Conservation (phyloP, 2,797 vertebrate species). For the Tangara arthus region DNA sequence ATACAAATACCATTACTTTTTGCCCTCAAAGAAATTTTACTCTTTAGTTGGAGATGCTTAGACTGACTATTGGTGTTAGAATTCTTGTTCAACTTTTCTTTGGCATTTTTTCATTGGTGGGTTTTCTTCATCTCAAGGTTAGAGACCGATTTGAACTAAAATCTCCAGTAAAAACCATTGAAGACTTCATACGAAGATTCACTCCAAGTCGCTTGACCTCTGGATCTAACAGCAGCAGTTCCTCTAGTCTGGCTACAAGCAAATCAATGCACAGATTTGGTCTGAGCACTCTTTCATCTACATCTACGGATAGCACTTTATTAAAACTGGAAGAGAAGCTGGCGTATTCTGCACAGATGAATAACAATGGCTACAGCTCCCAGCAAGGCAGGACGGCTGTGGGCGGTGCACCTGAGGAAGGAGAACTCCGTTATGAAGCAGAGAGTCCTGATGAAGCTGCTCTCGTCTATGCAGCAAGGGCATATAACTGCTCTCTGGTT, state of each 20-base stretch:
- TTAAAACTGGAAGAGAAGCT: constrained; percentile 84
- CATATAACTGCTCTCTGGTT: constrained; percentile 90
- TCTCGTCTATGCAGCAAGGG: constrained; percentile 91
- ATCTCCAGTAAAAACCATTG: constrained; percentile 95
- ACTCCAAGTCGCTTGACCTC: constrained; percentile 91
- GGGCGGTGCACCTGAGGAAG: constrained; percentile 61
- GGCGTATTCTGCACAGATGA: neutral
- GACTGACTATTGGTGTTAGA: neutral
- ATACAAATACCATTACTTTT: neutral
- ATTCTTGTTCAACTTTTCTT: neutral
- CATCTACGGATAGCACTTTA: constrained; percentile 82
- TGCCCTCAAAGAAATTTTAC: neutral
- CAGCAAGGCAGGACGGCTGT: constrained; percentile 16
- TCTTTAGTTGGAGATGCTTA: neutral
- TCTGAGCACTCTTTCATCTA: constrained; percentile 78
- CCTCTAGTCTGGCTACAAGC: constrained; percentile 82
- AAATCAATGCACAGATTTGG: constrained; percentile 80
- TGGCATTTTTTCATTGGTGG: neutral
- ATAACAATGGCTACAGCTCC: constrained; percentile 75
- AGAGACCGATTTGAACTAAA: constrained; percentile 88
- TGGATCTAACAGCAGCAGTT: constrained; percentile 89
- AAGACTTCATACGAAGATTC: constrained; percentile 94
- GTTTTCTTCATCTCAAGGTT: constrained; percentile 75
- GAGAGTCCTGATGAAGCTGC: constrained; percentile 96
- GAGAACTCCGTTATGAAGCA: constrained; percentile 90